These are phyloP conservation scores for Diaperis boleti DNA, from an alignment of 2,888 invertebrate species.

Conservation along the genomic window DNA sequence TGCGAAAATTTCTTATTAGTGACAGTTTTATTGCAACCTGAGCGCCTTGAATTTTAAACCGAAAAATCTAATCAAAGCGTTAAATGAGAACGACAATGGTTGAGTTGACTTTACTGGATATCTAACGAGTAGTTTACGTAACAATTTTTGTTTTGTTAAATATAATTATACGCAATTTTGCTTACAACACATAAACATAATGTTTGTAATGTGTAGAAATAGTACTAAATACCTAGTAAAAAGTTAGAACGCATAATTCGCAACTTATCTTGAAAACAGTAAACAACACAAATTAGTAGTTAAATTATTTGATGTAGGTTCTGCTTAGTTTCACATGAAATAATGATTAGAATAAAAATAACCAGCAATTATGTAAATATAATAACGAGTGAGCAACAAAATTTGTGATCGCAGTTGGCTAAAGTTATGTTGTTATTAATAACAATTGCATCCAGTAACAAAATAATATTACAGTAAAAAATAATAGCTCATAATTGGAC, in stretches of 20 bases:
- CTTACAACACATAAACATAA: background rate
- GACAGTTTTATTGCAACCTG: background rate
- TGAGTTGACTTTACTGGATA: background rate
- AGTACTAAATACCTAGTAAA: background rate
- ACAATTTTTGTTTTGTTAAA: slow-evolving; percentile 9
- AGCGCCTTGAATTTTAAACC: background rate
- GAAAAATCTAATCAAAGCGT: slow-evolving; percentile 5
- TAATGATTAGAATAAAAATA: background rate
- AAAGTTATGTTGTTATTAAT: background rate
- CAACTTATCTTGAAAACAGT: background rate
- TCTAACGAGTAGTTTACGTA: slow-evolving; percentile 1
- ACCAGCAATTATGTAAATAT: background rate
- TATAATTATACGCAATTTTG: slow-evolving; percentile 2
- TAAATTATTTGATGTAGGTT: background rate
- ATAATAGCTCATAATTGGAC: slow-evolving; percentile 7
- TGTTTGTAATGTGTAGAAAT: slow-evolving; percentile 5
- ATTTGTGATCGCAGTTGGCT: too few species aligned
- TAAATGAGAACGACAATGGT: background rate
- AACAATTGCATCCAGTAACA: background rate
- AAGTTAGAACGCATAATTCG: background rate
- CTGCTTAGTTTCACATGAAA: background rate
- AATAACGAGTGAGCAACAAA: too few species aligned
- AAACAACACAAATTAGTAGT: background rate
- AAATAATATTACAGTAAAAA: slow-evolving; percentile 9
- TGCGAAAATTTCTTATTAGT: background rate